These are phyloP conservation scores for Rhinoptilus africanus DNA, from an alignment of 2,113 vertebrate genomes.

Conservation along the genomic window DNA sequence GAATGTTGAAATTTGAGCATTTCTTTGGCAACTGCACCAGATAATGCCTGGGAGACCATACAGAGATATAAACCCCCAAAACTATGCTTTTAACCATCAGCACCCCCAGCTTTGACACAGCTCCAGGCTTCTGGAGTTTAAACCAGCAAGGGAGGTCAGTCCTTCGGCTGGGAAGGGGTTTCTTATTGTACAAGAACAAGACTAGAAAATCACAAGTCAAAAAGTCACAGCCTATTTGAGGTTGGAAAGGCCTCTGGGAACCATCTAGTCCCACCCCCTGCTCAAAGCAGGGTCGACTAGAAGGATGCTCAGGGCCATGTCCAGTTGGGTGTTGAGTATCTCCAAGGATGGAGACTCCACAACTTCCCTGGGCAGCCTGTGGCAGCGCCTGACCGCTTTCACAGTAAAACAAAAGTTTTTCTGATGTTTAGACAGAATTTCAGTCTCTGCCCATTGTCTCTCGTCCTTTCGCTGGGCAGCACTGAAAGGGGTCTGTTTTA, in stretches of 20 bases:
- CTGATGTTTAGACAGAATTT: not conserved
- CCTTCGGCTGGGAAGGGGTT: not conserved
- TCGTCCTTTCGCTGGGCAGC: not conserved
- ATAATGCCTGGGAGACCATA: slow-evolving; percentile 59
- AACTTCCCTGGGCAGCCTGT: not conserved
- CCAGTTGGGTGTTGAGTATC: not conserved
- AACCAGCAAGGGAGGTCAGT: not conserved
- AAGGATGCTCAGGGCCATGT: not conserved
- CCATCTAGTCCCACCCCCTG: not conserved
- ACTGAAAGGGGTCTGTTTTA: not conserved
- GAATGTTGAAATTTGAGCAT: slow-evolving; percentile 77
- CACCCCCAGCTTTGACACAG: not conserved
- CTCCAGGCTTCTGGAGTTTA: not conserved
- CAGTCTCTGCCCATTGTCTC: not conserved
- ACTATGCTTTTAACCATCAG: slow-evolving; percentile 6
- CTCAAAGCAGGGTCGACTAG: not conserved
- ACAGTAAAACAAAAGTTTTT: not conserved
- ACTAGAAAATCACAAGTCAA: not conserved
- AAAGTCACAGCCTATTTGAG: not conserved
- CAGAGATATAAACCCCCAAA: not conserved
- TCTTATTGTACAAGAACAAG: not conserved
- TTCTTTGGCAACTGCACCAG: slow-evolving; percentile 66
- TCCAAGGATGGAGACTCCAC: not conserved
- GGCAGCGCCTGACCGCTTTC: not conserved
- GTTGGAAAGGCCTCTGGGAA: not conserved